Evolutionary conservation across 2,797 vertebrate genomes (phyloP).

Genomic region (Lepus oiostolus): DNA sequence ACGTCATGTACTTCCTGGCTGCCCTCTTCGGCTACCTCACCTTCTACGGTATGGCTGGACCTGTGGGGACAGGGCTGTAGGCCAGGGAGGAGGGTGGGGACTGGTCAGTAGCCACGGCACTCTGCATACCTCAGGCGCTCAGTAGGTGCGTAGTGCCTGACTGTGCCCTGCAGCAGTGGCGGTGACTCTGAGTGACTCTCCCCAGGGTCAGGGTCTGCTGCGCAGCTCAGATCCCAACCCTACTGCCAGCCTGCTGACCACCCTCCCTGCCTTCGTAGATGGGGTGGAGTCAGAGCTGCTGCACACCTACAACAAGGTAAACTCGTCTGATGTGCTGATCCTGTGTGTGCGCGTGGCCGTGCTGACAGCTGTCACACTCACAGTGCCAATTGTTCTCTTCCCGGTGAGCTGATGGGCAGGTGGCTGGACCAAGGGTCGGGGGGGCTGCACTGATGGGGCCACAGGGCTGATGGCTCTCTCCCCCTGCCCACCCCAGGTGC

Average conservation of each 20-base stretch:
- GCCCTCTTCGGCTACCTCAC: conserved; percentile 99
- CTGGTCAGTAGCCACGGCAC: conserved; percentile 4
- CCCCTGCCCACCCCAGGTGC: conserved; percentile 90
- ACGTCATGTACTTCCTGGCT: conserved; percentile 98
- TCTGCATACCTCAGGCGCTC: not conserved
- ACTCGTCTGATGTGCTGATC: conserved; percentile 95
- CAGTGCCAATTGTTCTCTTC: conserved; percentile 98
- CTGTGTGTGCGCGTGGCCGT: conserved; percentile 97
- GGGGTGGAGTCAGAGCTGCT: conserved; percentile 96
- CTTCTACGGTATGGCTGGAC: conserved; percentile 94
- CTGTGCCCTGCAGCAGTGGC: conserved; percentile 55
- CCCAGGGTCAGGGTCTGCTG: conserved; percentile 53
- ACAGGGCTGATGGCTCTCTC: not conserved
- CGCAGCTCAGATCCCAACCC: conserved; percentile 1
- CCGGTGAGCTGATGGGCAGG: conserved; percentile 91
- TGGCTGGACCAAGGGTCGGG: fast-evolving
- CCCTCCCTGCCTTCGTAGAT: conserved; percentile 86
- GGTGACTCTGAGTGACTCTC: conserved; percentile 48
- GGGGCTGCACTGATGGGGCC: fast-evolving
- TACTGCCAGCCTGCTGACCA: conserved; percentile 56
- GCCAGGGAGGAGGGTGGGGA: conserved; percentile 54
- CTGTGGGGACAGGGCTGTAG: not conserved
- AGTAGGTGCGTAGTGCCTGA: conserved; percentile 31
- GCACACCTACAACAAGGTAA: conserved; percentile 97
- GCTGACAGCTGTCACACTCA: conserved; percentile 97